Base-by-base conservation (phyloP, 2,888 invertebrate genomes). In the Pardosa pseudoannulata region DNA sequence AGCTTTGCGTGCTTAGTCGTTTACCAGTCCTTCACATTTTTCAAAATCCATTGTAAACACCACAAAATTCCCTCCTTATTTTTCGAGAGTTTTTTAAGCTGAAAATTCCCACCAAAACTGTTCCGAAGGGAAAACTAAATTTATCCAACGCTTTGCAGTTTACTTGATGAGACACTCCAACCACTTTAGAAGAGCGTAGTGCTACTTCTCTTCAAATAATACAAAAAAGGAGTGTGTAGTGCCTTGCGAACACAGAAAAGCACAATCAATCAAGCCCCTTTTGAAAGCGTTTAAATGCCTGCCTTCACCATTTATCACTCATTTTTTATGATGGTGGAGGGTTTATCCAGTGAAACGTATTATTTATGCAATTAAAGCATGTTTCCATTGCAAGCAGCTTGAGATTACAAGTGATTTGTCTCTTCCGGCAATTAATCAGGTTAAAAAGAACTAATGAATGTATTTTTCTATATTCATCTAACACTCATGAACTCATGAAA, bases 341-440 rank as follows among this genome's bases (percentile, higher is more conserved):
- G 72, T 78, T 76, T 78, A 80, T 72, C 65, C 41, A 76, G 71
- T 76, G 71, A 83, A 83, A 83, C 76, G 76, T 83, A 83, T 83
- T 83, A 83, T 76, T 83, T 76, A 76, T 76, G 72, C 83, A 83
- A 83, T 83, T 76, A 76, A 83, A 83, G 72, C 83, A 46, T 78
- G 83, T 78, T 83, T 83, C 65, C 50, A 76, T 36, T 71, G 65
- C 65, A 65, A 67, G 76, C 41, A 76, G 76, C 71, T 83, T 71
- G 72, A 78, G 50, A 76, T 81, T 83, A 83, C 83, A 76, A 83
- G 83, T 74, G 76, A 83, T 83, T 83, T 83, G 71, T 76, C 72
- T 76, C 72, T 31, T 46, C 50, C 19, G 32, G 50, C 65, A 64
- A 72, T 76, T 83, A 76, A 78, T 83, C 76, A 83, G 19, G 46